Percentiles rank a stretch among this genome's conserved stretches.
Evolutionary conservation across 2,888 invertebrate species (phyloP).

Genomic region (Phoenoteleia sp.): DNA sequence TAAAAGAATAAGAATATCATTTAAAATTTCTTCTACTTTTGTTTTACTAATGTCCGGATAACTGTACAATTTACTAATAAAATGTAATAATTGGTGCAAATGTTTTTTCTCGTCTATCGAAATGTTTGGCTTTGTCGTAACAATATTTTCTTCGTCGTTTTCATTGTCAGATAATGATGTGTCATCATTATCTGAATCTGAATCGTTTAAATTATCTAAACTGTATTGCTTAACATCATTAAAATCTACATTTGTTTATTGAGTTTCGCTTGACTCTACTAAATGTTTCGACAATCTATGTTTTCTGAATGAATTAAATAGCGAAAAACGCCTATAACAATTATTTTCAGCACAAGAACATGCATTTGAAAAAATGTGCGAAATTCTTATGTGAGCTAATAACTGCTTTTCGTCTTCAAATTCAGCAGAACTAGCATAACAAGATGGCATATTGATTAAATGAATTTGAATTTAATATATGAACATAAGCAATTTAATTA

Average conservation of each 20-base stretch:
- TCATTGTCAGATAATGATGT: too few species aligned
- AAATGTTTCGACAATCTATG: constrained; percentile 20
- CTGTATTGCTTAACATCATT: too few species aligned
- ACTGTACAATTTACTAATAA: not conserved
- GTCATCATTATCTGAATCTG: not conserved
- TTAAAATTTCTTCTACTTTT: not conserved
- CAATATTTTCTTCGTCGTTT: not conserved
- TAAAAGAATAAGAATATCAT: not conserved
- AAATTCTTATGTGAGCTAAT: constrained; percentile 16
- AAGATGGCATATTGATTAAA: constrained; percentile 4
- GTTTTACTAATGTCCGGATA: not conserved
- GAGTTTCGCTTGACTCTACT: not conserved
- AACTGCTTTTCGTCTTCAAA: not conserved
- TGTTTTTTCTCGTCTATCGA: not conserved
- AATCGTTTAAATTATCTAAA: not conserved
- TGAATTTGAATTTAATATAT: too few species aligned
- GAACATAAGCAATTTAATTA: too few species aligned
- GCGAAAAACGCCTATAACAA: constrained; percentile 26
- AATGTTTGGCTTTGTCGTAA: not conserved
- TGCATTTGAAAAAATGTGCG: constrained; percentile 7
- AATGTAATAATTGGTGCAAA: not conserved
- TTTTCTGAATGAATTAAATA: constrained; percentile 29
- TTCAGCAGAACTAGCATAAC: not conserved
- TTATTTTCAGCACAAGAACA: constrained; percentile 9
- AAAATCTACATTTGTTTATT: not conserved